A percentile compares a stretch with the other conserved stretches of the same genome.
Evolutionary conservation across 2,113 vertebrate species (phyloP).

Genomic region (Bothrops jararaca): DNA sequence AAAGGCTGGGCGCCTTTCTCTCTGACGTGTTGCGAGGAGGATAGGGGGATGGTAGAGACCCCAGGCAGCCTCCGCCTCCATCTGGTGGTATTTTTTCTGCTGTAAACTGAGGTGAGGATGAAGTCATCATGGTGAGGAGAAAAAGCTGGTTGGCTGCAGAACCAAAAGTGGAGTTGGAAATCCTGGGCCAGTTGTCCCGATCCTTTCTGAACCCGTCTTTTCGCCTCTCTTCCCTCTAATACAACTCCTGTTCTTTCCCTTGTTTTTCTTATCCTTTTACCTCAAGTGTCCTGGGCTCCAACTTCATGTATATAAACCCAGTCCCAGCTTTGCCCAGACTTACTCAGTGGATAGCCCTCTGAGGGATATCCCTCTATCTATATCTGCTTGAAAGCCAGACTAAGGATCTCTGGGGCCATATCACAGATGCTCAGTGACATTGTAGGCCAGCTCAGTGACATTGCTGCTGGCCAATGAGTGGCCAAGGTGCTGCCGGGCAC

Average conservation of each 20-base stretch:
- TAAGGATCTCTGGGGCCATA: background rate
- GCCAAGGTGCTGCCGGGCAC: no score
- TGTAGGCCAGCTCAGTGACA: no score
- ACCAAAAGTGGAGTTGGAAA: background rate
- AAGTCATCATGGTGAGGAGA: background rate
- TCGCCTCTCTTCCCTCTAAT: background rate
- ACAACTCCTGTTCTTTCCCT: background rate
- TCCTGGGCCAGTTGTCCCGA: background rate
- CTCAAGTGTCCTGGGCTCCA: background rate
- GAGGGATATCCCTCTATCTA: background rate
- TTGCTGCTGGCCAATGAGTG: no score
- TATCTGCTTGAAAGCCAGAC: no score
- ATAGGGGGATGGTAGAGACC: no score
- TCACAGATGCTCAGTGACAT: background rate
- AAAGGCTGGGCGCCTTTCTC: background rate
- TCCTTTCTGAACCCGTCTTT: background rate
- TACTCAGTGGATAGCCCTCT: no score
- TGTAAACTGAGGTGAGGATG: background rate
- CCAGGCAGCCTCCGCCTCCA: background rate
- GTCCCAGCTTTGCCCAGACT: background rate
- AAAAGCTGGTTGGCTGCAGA: background rate
- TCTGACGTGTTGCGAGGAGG: background rate
- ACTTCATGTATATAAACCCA: background rate
- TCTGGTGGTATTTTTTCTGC: background rate
- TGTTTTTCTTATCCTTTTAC: background rate